Base-by-base conservation (phyloP, 1,140 invertebrate genomes). In the Psix sp. region DNA sequence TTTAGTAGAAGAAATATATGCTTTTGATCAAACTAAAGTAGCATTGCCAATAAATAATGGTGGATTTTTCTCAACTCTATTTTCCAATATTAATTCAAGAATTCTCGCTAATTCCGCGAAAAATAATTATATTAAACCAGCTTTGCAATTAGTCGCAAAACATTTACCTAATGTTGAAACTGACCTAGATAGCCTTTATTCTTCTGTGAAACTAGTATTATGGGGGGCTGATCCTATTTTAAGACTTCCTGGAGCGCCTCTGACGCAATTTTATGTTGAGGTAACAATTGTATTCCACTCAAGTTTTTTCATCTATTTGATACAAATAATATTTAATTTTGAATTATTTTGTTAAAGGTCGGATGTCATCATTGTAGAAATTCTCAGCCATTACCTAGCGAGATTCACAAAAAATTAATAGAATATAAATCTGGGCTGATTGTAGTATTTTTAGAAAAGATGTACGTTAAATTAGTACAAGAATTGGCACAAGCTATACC, bases 281-380 rank as follows among this genome's bases (percentile, higher is more conserved):
- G 84, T 26, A 11, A 43, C 7, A 10, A 5, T 24, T 4, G 4
- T 5, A 24, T 5, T 5, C 4, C 21, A 5, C 9, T 24, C 21
- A 24, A 24, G 42, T 59, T 38, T 17, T 24, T 36, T 9, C 33
- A 5, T 24, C n/a, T n/a, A 10, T 45, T 36, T n/a, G 13, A 24
- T 45, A 11, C 15, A 26, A 18, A 18, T 52, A 39, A 21, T 54
- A 54, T 16, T 33, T 36, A 16, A 29, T 60, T 42, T 35, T 36
- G 6, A 20, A 52, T 76, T 24, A 29, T 42, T 46, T 40, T 15
- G 14, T 74, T 59, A 0, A n/a, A 87, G 85, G 59, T 86, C 20
- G 86, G 86, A 11, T 87, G 86, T 56, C 84, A 86, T 74, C 86
- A 87, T 33, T 87, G 86, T 17, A 68, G 84, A 80, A 83, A 80